Base-by-base conservation (phyloP, 2,113 vertebrate species). In the Boleophthalmus pectinirostris region DNA sequence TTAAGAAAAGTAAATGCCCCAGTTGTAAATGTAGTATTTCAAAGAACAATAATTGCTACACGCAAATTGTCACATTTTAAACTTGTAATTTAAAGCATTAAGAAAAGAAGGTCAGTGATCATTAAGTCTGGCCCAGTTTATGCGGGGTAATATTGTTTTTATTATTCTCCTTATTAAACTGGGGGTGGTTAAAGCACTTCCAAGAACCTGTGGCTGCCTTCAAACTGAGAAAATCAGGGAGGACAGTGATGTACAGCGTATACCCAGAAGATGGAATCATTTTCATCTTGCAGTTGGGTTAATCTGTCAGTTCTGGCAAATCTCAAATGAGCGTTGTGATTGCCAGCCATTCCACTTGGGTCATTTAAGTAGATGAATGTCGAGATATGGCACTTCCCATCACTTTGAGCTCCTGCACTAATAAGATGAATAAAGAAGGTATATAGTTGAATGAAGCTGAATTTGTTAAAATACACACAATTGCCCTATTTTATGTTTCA, bases 291-390 rank as follows among this genome's bases (percentile, higher is more conserved):
- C 35, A 14, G 3, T n/a, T 45, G 29, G 21, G 49, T 29, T 15
- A 21, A 20, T 63, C 53, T 33, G 69, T 49, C 3, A 16, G 47
- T 56, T 23, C 23, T 38, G 23, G 51, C 3, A 21, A 64, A 68
- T 64, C 33, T 49, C 21, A 24, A 56, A 56, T 35, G 56, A 68
- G 21, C 16, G 2, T 20, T 24, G 54, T 47, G 68, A 74, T 63
- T 45, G 6, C 33, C 66, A 47, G 60, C 20, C 1, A 43, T 71
- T 49, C 20, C 21, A 29, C 57, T 38, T 1, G 23, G 13, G 18
- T 15, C 53, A 38, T 29, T 29, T 66, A 23, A 58, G 11, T 12
- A n/a, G 1, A 66, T 66, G 10, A 53, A 25, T 57, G 23, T 24
- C 47, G 33, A 38, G 21, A 24, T 16, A 70, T 13, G 18, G 45